Evolutionary conservation across 2,888 invertebrate genomes (phyloP).

Genomic region (Calliscelio sp.): DNA sequence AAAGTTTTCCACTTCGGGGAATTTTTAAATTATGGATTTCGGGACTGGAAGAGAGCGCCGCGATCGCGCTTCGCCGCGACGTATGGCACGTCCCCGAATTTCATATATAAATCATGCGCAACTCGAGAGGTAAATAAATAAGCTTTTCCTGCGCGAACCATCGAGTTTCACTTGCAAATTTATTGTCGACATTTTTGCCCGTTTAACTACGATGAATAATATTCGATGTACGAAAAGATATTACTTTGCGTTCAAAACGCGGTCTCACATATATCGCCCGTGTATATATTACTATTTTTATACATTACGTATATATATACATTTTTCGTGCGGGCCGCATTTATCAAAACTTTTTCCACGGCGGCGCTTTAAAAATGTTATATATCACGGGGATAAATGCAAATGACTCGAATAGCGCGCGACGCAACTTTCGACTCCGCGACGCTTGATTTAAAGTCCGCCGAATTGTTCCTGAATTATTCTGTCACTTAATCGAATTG

Average conservation of each 20-base stretch:
- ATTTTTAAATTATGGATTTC: constrained; percentile 85
- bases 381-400: constrained; percentile 63
- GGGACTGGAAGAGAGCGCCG: constrained; percentile 76
- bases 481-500: constrained; percentile 46
- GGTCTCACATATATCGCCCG: constrained; percentile 57
- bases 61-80: constrained; percentile 75
- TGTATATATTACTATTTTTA: constrained; percentile 67
- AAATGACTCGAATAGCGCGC: constrained; percentile 52
- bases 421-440: constrained; percentile 26
- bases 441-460: constrained; percentile 40
- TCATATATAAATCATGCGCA: constrained; percentile 74
- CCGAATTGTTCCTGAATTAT: constrained; percentile 31
- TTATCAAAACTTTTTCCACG: constrained; percentile 68
- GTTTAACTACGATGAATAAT: constrained; percentile 74
- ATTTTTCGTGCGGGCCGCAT: constrained; percentile 63
- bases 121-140: constrained; percentile 75
- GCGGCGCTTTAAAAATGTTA: constrained; percentile 59
- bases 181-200: constrained; percentile 73
- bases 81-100: constrained; percentile 75
- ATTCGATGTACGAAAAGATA: constrained; percentile 73
- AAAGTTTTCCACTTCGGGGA: constrained; percentile 84
- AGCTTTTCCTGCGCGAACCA: constrained; percentile 74
- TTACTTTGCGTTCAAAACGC: constrained; percentile 71
- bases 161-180: constrained; percentile 75
- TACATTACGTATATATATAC: constrained; percentile 71